Base-by-base conservation (phyloP, 2,797 vertebrate species). In the Typhlichthys subterraneus region DNA sequence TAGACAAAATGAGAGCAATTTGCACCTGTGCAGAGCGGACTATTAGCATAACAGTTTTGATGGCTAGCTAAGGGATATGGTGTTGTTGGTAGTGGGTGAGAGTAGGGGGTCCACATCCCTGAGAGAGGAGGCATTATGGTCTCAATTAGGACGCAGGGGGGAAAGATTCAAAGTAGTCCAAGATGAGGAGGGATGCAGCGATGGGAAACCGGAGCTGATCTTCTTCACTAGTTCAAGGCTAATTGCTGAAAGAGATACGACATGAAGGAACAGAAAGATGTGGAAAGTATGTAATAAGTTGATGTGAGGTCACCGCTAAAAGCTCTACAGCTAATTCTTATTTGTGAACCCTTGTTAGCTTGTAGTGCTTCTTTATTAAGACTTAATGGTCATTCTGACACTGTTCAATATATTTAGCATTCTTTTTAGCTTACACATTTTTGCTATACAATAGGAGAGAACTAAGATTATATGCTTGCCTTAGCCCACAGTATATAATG, bases 141-240 rank as follows among this genome's bases (percentile, higher is more conserved):
- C 91, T 94, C 95, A 94, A 95, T 94, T 94, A 95, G 93, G 84
- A 88, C 84, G 85, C 91, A 87, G 78, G 87, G 84, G 78, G 87
- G 88, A 89, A 90, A 81, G 66, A 89, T 80, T 88, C 80, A 89
- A 90, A 94, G 91, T 89, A 81, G 76, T 93, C 85, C 72, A 77
- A 79, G 88, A 92, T 84, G 86, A 90, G 75, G 85, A 90, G 86
- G 86, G 90, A 91, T 83, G 85, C 90, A 82, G 84, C 90, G 60
- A 69, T 81, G 83, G 92, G 88, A 87, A 86, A 93, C 85, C 59
- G 53, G 86, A 92, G 87, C 85, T 59, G 89, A 91, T 95, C 88
- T 55, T 83, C 89, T 95, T 94, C 89, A 90, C 81, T 69, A 86
- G 89, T 93, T 94, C 91, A 94, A 93, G 92, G 90, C 88, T 92